Base-by-base conservation (phyloP, 2,113 vertebrate genomes). In the Hippocampus barbouri region DNA sequence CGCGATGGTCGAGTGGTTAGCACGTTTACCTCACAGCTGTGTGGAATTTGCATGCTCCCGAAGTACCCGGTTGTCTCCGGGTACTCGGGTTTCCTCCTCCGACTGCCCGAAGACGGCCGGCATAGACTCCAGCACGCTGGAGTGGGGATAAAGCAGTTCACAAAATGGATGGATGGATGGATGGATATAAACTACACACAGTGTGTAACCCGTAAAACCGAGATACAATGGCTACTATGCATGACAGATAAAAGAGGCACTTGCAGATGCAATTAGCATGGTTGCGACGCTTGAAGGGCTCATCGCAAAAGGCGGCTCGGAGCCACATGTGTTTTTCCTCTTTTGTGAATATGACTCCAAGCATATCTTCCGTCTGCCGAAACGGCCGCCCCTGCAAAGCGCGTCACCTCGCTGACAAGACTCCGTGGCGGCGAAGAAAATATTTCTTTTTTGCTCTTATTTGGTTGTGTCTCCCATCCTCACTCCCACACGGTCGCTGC, bases 391-490 rank as follows among this genome's bases (percentile, higher is more conserved):
- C 62, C 41, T 66, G 63, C 41, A 25, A 47, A 66, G 70, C 69
- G 73, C 80, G 85, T 86, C 74, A 66, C 72, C 84, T 82, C 81
- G 75, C 69, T n/a, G 78, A 54, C 45, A 86, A 38, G 75, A 79
- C 72, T 66, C 68, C 70, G 79, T 68, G 63, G 68, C 80, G 82
- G 71, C 23, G 74, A 82, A 80, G 85, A 80, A 85, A 86, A 79
- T 79, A 76, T 87, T 64, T 41, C n/a, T 27, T 82, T 79, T 80
- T 73, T 79, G 25, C 4, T 83, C 79, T 66, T 85, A 77, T 88
- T 89, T 89, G 83, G 85, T 86, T 85, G 83, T 81, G 81, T 77
- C 81, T 77, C 70, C 72, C 67, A 66, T 38, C 70, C 60, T 49
- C 38, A 75, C 82, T 72, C 82, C 79, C 82, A 85, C 85, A 83